Conservation (phyloP, 2,113 vertebrate species). For the Mormyrus iriodes region DNA sequence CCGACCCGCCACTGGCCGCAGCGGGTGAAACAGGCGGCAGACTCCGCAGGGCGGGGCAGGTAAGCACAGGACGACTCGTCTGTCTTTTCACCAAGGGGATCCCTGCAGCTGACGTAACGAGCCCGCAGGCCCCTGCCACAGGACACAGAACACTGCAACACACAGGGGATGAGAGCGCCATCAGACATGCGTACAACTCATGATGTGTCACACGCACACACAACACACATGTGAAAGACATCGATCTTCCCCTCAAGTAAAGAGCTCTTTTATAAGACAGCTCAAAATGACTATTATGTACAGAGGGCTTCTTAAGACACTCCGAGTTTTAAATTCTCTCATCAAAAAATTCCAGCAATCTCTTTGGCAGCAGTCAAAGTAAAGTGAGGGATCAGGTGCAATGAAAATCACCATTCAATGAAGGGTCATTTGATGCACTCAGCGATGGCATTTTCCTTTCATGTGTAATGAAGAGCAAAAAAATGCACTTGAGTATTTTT, state of each 20-base stretch:
- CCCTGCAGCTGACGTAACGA: constrained; percentile 90
- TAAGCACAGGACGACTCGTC: constrained; percentile 78
- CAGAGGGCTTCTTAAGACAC: not conserved
- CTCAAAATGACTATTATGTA: not conserved
- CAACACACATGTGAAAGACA: not conserved
- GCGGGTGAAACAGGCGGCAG: constrained; percentile 73
- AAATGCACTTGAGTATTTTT: not conserved
- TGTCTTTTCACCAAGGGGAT: constrained; percentile 69
- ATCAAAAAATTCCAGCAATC: not conserved
- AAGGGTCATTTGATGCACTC: not conserved
- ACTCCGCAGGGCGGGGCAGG: constrained; percentile 74
- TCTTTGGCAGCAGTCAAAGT: not conserved
- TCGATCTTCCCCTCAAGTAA: not conserved
- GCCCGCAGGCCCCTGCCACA: constrained; percentile 80
- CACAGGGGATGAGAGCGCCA: constrained; percentile 12
- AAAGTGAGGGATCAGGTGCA: not conserved
- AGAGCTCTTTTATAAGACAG: not conserved
- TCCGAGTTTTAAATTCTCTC: not conserved
- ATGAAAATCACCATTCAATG: not conserved
- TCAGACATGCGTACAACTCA: not conserved
- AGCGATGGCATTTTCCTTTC: not conserved
- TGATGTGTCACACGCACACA: not conserved
- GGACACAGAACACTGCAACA: constrained; percentile 79
- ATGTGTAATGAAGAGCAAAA: not conserved
- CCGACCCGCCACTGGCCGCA: constrained; percentile 87